Percentiles rank a stretch among this genome's conserved stretches.
Evolutionary conservation across 2,113 vertebrate species (phyloP).

Genomic region (Sinocyclocheilus grahami): DNA sequence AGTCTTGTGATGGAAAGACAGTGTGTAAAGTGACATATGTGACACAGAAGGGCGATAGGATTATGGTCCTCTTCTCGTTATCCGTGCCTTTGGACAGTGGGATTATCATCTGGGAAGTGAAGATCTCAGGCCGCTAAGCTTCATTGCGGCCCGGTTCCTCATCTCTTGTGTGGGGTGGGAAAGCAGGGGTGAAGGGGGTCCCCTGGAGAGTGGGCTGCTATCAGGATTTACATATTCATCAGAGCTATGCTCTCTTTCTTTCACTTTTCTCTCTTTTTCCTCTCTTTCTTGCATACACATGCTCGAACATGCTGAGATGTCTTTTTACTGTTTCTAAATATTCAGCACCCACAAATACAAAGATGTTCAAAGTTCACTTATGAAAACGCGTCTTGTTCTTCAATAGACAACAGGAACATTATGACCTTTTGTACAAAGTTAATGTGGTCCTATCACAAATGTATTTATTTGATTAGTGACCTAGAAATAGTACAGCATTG

Average conservation of each 20-base stretch:
- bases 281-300: background rate
- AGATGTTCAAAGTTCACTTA: background rate
- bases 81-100: slow-evolving; percentile 68
- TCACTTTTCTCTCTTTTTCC: background rate
- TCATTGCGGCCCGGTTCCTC: slow-evolving; percentile 62
- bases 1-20: slow-evolving; percentile 74
- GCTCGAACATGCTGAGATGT: background rate
- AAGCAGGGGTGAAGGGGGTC: slow-evolving; percentile 69
- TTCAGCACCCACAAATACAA: background rate
- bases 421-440: background rate
- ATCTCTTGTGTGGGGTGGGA: slow-evolving; percentile 65
- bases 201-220: slow-evolving; percentile 69
- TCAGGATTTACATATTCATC: slow-evolving; percentile 81
- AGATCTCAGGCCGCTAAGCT: slow-evolving; percentile 68
- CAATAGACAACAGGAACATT: background rate
- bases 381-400: background rate
- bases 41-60: slow-evolving; percentile 75
- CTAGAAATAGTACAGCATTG: background rate
- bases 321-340: background rate
- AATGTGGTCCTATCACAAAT: background rate
- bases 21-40: slow-evolving; percentile 74
- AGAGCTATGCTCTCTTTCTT: slow-evolving; percentile 68
- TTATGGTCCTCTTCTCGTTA: slow-evolving; percentile 72
- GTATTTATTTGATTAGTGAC: background rate
- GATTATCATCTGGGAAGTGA: slow-evolving; percentile 74